Evolutionary conservation across 2,797 vertebrate species (phyloP), one percentile per base, ranked within the genome.

Genomic region (Rhinoraja longicauda): DNA sequence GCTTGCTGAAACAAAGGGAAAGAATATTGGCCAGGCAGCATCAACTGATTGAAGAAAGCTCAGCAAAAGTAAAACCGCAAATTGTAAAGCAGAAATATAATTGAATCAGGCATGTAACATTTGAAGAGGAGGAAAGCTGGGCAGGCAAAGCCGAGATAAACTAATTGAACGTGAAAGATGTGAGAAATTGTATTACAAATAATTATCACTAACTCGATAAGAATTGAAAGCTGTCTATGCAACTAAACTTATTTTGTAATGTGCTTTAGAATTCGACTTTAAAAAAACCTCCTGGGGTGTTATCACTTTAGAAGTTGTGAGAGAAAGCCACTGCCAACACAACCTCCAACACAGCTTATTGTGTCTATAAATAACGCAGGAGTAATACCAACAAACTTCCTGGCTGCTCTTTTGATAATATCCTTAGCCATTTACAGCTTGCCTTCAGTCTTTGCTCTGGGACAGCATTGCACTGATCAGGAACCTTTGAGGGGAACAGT

Each of bases 361-460:
- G 64, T 15, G 2, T 13, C 29, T 57, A 75, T 73, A 92, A 92
- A 92, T 92, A 72, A 53, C 92, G 92, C 70, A 92, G 9, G 29
- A 17, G 24, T 6, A 29, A 29, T 92, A 73, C 70, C 45, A 39
- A 72, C 75, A 57, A 75, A 70, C 36, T 59, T 36, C 45, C 90
- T 73, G 39, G 15, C 67, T 73, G 45, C 45, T 29, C 67, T 29
- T 75, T 75, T 92, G 45, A 92, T 39, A 57, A 53, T 92, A 75
- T 91, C 70, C 90, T 92, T 90, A 92, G 36, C 70, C 72, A 39
- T 45, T 70, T 45, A 45, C 15, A 91, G 67, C 24, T 75, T 57
- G 24, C 32, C 70, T 72, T 90, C 67, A 70, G 26, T 72, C 64
- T 12, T 62, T 45, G 64, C 21, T 75, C 9, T 72, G 45, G 70